phyloP scores from a whole-genome alignment of 2,888 invertebrate species.

The Taphrorychus bicolor region DNA sequence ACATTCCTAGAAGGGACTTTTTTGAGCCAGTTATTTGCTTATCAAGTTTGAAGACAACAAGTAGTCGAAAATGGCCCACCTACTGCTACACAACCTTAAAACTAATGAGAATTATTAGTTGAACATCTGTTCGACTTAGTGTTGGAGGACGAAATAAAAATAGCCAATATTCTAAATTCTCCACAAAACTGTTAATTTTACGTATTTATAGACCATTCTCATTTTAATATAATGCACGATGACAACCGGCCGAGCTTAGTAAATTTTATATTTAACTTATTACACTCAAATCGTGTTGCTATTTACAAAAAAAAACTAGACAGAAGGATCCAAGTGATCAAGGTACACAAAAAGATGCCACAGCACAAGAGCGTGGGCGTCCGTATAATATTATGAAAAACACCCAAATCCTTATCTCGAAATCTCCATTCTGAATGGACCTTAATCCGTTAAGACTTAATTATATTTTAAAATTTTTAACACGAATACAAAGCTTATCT shows the following conservation, averaged over 20 bases:
- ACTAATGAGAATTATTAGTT: not conserved
- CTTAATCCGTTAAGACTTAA: slow-evolving; percentile 36
- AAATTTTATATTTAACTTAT: slow-evolving; percentile 22
- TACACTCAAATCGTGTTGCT: not conserved
- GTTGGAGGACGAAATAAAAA: slow-evolving; percentile 31
- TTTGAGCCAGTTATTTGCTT: too few species aligned
- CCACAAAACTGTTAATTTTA: slow-evolving; percentile 27
- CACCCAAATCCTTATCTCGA: slow-evolving; percentile 26
- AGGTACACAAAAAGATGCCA: slow-evolving; percentile 18
- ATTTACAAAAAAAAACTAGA: not conserved
- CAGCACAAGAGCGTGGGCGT: slow-evolving; percentile 21
- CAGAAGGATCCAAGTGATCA: not conserved
- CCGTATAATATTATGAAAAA: slow-evolving; percentile 18
- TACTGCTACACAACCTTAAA: not conserved
- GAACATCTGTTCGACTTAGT: slow-evolving; percentile 22
- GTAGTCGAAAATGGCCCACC: too few species aligned
- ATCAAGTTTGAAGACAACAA: too few species aligned
- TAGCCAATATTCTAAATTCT: slow-evolving; percentile 22
- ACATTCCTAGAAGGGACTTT: too few species aligned
- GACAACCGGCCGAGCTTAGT: slow-evolving; percentile 17
- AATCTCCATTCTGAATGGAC: slow-evolving; percentile 22
- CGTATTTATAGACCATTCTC: slow-evolving; percentile 33
- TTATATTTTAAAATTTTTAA: slow-evolving; percentile 37
- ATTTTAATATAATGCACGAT: slow-evolving; percentile 30
- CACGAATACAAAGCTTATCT: slow-evolving; percentile 31